Percentiles rank a stretch among this genome's conserved stretches.
These are phyloP conservation scores for Coenonympha arcania DNA, from an alignment of 2,888 invertebrate genomes.

Conservation along the genomic window DNA sequence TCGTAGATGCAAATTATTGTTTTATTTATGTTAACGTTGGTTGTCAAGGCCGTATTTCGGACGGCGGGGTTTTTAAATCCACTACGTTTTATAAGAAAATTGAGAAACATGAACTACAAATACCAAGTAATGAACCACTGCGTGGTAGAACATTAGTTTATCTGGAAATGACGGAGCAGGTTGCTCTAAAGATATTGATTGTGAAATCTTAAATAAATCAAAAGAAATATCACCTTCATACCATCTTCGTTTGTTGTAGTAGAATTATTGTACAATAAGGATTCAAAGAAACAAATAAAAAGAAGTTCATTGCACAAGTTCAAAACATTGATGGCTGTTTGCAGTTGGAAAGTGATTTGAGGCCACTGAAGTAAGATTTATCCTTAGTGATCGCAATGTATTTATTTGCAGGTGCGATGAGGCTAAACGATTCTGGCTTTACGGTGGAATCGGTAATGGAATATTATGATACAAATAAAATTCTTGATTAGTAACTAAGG, in stretches of 20 bases:
- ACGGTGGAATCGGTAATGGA: background rate
- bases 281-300: background rate
- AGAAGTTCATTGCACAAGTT: background rate
- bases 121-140: no score
- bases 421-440: background rate
- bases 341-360: background rate
- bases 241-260: background rate
- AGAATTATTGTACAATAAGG: background rate
- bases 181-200: background rate
- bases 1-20: slow-evolving; percentile 24
- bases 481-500: slow-evolving; percentile 5
- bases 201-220: background rate
- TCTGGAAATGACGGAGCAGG: background rate
- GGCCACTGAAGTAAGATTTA: background rate
- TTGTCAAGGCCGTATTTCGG: slow-evolving; percentile 26
- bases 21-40: slow-evolving; percentile 28
- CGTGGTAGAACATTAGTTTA: background rate
- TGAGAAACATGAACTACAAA: no score
- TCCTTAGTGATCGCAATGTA: background rate
- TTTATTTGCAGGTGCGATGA: background rate
- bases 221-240: background rate
- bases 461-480: slow-evolving; percentile 6
- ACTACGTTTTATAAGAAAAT: slow-evolving; percentile 25
- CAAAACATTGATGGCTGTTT: background rate
- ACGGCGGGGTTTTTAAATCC: slow-evolving; percentile 29